These are phyloP conservation scores for Apotomis capreana DNA, from an alignment of 2,888 invertebrate species.

Conservation along the genomic window DNA sequence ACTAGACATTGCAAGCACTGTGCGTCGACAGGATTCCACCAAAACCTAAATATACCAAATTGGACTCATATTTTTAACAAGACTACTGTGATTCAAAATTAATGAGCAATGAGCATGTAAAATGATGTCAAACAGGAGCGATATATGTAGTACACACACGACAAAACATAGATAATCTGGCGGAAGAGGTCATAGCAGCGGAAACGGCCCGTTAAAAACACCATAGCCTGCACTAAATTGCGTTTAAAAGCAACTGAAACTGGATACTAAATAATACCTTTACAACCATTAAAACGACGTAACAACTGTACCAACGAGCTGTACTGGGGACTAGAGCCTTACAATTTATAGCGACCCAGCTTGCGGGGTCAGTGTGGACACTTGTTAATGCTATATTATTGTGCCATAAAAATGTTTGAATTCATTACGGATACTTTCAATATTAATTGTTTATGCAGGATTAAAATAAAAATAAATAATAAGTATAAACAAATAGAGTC, in stretches of 20 bases:
- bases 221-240: constrained; percentile 49
- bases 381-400: constrained; percentile 19
- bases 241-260: constrained; percentile 55
- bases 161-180: constrained; percentile 16
- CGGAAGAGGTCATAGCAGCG: constrained; percentile 29
- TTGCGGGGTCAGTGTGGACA: constrained; percentile 32
- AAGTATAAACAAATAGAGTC: too few species aligned
- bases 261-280: constrained; percentile 64
- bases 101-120: not conserved
- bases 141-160: not conserved
- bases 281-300: constrained; percentile 62
- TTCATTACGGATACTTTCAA: too few species aligned
- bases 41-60: too few species aligned
- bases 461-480: too few species aligned
- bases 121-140: too few species aligned
- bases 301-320: constrained; percentile 52
- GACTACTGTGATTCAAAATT: not conserved
- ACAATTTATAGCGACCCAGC: constrained; percentile 52
- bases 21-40: too few species aligned
- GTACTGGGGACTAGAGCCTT: constrained; percentile 38
- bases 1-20: too few species aligned
- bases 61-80: too few species aligned
- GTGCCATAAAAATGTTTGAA: not conserved
- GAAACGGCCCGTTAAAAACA: constrained; percentile 47
- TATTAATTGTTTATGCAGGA: too few species aligned